These are phyloP conservation scores for Nerophis lumbriciformis DNA, from an alignment of 2,113 vertebrate species.

Conservation along the genomic window DNA sequence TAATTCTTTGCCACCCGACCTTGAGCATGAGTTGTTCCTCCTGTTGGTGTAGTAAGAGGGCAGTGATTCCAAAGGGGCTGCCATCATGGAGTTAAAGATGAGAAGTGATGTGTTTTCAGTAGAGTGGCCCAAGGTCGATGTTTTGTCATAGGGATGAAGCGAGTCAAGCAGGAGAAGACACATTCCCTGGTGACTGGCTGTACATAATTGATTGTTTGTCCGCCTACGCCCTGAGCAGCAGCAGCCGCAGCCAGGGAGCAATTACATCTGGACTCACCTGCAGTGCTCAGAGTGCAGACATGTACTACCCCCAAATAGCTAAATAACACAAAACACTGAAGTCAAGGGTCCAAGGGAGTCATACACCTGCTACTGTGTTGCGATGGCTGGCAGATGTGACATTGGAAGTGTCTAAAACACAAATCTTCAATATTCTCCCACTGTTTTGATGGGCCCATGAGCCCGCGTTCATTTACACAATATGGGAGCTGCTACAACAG, in stretches of 20 bases:
- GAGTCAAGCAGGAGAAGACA: conserved; percentile 30
- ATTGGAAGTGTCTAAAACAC: conserved; percentile 38
- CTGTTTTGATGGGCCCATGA: too few relatives aligned
- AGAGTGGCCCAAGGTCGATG: conserved; percentile 10
- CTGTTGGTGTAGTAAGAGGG: neutral
- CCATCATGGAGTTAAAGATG: conserved; percentile 2
- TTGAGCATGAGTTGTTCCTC: too few relatives aligned
- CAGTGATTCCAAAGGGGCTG: neutral
- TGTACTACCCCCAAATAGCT: conserved; percentile 27
- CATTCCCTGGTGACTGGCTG: conserved; percentile 56
- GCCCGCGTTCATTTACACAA: too few relatives aligned
- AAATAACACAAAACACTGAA: conserved; percentile 11
- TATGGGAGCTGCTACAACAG: too few relatives aligned
- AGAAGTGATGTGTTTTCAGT: conserved; percentile 16
- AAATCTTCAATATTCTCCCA: conserved; percentile 22
- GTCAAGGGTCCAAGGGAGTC: too few relatives aligned
- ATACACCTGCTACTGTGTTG: too few relatives aligned
- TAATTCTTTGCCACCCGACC: too few relatives aligned
- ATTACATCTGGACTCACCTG: conserved; percentile 26
- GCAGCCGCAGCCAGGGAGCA: conserved; percentile 18
- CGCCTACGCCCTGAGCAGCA: conserved; percentile 59
- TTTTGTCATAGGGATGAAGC: conserved; percentile 23
- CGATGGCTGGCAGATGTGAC: conserved; percentile 41
- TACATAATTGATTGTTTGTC: conserved; percentile 77
- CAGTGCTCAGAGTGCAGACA: conserved; percentile 1